Percentiles rank a stretch among this genome's conserved stretches.
These are phyloP conservation scores for Calephelis nemesis DNA, from an alignment of 1,140 invertebrate species.

Conservation along the genomic window DNA sequence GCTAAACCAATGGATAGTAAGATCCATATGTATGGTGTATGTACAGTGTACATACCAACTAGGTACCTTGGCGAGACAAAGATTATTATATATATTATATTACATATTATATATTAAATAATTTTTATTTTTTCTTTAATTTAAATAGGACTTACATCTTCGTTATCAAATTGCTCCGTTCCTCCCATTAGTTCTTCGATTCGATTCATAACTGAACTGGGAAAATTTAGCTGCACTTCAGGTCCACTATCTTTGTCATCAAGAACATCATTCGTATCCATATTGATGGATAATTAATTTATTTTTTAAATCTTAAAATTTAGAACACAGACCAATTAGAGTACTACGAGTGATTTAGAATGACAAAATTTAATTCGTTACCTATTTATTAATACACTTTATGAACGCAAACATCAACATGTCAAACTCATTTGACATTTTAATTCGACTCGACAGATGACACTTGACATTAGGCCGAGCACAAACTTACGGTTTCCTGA, in stretches of 20 bases:
- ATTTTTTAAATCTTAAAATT: not conserved
- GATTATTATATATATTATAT: too few relatives aligned
- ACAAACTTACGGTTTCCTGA: too few relatives aligned
- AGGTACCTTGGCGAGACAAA: too few relatives aligned
- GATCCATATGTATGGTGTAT: too few relatives aligned
- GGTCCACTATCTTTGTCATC: conserved; percentile 71
- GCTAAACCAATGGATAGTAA: too few relatives aligned
- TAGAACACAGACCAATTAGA: not conserved
- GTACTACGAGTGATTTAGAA: too few relatives aligned
- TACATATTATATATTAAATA: too few relatives aligned
- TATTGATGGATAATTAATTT: conserved; percentile 29
- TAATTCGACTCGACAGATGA: too few relatives aligned
- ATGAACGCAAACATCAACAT: conserved; percentile 12
- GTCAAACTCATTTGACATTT: too few relatives aligned
- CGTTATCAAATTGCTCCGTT: conserved; percentile 93
- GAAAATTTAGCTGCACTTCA: conserved; percentile 70
- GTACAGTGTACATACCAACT: too few relatives aligned
- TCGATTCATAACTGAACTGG: conserved; percentile 69
- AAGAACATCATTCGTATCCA: conserved; percentile 60
- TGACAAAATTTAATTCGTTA: too few relatives aligned
- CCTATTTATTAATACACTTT: conserved; percentile 17
- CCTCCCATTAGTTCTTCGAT: conserved; percentile 90
- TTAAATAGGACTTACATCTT: conserved; percentile 80
- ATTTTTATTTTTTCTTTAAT: not conserved
- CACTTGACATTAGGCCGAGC: too few relatives aligned